phyloP scores from a whole-genome alignment of 2,888 invertebrate genomes.

The Seira sanloemensis region DNA sequence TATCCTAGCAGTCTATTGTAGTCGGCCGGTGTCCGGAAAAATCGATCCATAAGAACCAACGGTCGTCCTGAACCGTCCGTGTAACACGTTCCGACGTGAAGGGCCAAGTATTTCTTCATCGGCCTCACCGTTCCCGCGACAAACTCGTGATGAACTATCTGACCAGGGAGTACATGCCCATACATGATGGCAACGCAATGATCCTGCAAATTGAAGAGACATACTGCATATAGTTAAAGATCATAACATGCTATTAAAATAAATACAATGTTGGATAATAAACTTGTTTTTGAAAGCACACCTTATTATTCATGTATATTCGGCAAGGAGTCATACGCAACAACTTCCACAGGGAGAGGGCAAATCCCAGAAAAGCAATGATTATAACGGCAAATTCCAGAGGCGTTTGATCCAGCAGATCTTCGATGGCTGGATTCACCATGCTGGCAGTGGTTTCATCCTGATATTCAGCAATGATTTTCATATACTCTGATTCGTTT shows the following conservation, averaged over 20 bases:
- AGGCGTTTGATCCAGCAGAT: constrained; percentile 18
- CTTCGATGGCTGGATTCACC: constrained; percentile 2
- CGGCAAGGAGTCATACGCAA: constrained; percentile 41
- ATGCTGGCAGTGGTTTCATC: background rate
- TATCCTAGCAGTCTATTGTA: constrained; percentile 59
- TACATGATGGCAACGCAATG: constrained; percentile 52
- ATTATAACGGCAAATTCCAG: background rate
- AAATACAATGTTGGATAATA: background rate
- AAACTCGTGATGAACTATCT: constrained; percentile 58
- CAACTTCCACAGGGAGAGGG: constrained; percentile 11
- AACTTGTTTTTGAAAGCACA: background rate
- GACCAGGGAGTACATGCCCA: constrained; percentile 64
- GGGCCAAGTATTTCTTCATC: background rate
- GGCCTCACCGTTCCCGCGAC: constrained; percentile 64
- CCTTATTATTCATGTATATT: constrained; percentile 37
- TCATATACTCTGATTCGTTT: background rate
- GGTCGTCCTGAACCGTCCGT: constrained; percentile 56
- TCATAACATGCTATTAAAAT: background rate
- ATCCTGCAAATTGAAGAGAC: background rate
- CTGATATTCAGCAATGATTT: background rate
- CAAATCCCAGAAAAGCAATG: background rate
- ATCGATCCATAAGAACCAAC: constrained; percentile 57
- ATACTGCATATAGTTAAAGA: background rate
- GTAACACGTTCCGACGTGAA: constrained; percentile 9
- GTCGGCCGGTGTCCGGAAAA: constrained; percentile 64